phyloP scores from a whole-genome alignment of 2,797 vertebrate genomes.

The Gambusia yucatana region DNA sequence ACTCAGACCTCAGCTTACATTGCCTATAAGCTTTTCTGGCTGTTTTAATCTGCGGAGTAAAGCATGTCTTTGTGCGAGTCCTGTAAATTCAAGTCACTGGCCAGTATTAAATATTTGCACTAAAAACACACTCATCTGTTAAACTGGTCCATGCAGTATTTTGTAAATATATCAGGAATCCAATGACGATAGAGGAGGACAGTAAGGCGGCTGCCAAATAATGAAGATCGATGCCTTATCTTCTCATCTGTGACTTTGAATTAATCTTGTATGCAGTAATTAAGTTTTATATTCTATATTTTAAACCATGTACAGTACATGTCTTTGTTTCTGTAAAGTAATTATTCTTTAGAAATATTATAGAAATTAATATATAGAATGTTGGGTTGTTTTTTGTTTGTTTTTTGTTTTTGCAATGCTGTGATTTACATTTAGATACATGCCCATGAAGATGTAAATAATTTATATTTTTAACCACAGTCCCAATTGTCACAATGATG shows the following conservation, averaged over 20 bases:
- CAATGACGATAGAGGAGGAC: constrained; percentile 16
- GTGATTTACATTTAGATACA: not conserved
- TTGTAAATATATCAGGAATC: constrained; percentile 59
- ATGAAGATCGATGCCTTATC: not conserved
- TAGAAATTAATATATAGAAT: constrained; percentile 54
- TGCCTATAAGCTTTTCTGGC: not conserved
- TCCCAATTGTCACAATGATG: not conserved
- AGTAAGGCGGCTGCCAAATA: constrained; percentile 8
- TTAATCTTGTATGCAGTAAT: constrained; percentile 19
- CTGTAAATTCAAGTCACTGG: not conserved
- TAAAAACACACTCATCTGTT: constrained; percentile 44
- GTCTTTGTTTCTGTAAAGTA: constrained; percentile 17
- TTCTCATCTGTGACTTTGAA: constrained; percentile 6
- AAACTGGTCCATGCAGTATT: constrained; percentile 41
- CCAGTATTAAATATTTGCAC: constrained; percentile 52
- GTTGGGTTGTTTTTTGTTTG: no score
- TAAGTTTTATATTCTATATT: constrained; percentile 18
- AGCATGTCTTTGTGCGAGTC: constrained; percentile 19
- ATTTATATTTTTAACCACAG: not conserved
- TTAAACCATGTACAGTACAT: constrained; percentile 18
- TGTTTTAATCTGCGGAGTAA: not conserved
- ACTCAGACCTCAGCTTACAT: constrained; percentile 5
- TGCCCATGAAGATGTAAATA: not conserved
- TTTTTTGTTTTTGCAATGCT: constrained; percentile 12
- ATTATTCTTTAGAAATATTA: not conserved